Evolutionary conservation across 2,888 invertebrate species (phyloP).

Genomic region (Baronia brevicornis): DNA sequence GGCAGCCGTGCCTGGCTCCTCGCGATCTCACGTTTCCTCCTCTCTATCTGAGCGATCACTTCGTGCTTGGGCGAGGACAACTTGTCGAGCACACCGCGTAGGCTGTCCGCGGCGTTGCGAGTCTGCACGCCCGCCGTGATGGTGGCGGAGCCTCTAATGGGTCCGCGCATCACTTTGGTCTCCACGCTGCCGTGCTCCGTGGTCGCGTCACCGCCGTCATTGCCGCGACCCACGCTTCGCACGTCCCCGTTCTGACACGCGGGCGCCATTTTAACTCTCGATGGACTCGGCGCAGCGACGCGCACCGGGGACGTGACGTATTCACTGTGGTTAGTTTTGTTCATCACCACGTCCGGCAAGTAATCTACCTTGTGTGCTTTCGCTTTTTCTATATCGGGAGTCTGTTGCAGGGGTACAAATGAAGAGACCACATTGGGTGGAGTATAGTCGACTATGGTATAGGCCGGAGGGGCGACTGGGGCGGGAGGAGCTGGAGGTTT

Average conservation of each 20-base stretch:
- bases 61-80: slow-evolving; percentile 47
- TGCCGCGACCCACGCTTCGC: too few relatives aligned
- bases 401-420: slow-evolving; percentile 65
- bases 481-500: slow-evolving; percentile 27
- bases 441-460: slow-evolving; percentile 68
- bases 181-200: slow-evolving; percentile 80
- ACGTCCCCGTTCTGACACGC: slow-evolving; percentile 35
- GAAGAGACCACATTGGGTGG: slow-evolving; percentile 54
- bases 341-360: slow-evolving; percentile 65
- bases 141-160: slow-evolving; percentile 83
- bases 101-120: slow-evolving; percentile 52
- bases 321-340: slow-evolving; percentile 37
- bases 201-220: slow-evolving; percentile 46
- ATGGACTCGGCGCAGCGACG: slow-evolving; percentile 27
- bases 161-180: slow-evolving; percentile 84
- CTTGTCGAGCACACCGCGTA: slow-evolving; percentile 76
- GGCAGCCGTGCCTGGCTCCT: slow-evolving; percentile 50
- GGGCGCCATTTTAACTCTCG: slow-evolving; percentile 26
- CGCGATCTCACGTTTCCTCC: slow-evolving; percentile 34
- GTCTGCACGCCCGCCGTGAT: slow-evolving; percentile 75
- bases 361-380: slow-evolving; percentile 64
- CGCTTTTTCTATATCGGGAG: slow-evolving; percentile 68
- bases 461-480: slow-evolving; percentile 35
- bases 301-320: slow-evolving; percentile 21
- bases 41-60: slow-evolving; percentile 39